phyloP scores from a whole-genome alignment of 2,113 vertebrate species.

The Spea bombifrons region DNA sequence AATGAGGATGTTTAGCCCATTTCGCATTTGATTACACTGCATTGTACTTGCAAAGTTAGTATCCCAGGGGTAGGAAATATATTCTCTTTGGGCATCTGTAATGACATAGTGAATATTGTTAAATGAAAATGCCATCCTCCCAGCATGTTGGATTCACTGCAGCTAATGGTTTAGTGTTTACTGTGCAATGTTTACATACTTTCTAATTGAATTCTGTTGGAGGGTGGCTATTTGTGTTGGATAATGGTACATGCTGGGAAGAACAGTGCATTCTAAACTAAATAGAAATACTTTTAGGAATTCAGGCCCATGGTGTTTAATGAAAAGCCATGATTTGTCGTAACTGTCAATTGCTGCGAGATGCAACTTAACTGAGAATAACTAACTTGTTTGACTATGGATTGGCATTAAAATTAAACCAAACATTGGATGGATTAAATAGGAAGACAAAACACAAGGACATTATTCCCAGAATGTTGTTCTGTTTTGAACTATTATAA shows the following conservation, averaged over 20 bases:
- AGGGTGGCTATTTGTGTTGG: slow-evolving; percentile 11
- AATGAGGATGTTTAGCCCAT: neutral
- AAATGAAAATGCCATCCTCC: slow-evolving; percentile 2
- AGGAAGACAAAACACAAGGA: neutral
- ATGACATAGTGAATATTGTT: slow-evolving; percentile 13
- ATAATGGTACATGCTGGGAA: slow-evolving; percentile 8
- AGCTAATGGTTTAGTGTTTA: slow-evolving; percentile 24
- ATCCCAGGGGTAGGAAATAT: neutral
- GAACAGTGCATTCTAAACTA: slow-evolving; percentile 1
- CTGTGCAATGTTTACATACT: slow-evolving; percentile 3
- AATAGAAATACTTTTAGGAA: slow-evolving; percentile 11
- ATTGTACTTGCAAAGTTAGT: neutral
- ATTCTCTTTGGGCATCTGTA: neutral
- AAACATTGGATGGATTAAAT: neutral
- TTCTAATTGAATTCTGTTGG: slow-evolving; percentile 30
- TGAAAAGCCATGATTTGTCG: neutral
- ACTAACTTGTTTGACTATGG: neutral
- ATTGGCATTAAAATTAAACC: neutral
- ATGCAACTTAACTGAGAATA: neutral
- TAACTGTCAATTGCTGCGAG: neutral
- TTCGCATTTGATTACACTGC: neutral
- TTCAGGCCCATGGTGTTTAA: slow-evolving; percentile 13
- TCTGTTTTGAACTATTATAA: no score
- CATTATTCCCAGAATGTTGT: no score
- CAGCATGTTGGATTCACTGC: slow-evolving; percentile 12